Evolutionary conservation across 2,888 invertebrate species (phyloP).

Genomic region (Athetis lepigone): DNA sequence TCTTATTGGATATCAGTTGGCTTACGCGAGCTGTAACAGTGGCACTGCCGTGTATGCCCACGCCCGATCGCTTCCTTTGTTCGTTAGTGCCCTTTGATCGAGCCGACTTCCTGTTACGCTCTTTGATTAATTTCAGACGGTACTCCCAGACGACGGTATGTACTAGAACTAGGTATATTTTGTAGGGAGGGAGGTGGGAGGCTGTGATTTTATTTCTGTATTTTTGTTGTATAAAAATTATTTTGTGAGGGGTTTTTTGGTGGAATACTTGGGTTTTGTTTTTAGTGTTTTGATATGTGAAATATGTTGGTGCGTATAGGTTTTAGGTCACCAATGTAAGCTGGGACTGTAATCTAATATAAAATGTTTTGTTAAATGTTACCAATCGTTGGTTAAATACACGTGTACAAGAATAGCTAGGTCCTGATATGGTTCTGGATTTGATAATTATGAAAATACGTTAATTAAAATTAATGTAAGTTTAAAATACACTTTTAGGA

Average conservation of each 20-base stretch:
- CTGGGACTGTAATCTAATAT: no score
- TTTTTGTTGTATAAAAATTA: constrained; percentile 20
- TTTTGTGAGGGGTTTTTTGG: constrained; percentile 19
- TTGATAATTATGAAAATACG: neutral
- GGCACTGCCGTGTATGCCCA: constrained; percentile 50
- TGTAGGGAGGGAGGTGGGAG: constrained; percentile 15
- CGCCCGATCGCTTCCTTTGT: constrained; percentile 63
- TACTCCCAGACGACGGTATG: constrained; percentile 54
- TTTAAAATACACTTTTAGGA: neutral
- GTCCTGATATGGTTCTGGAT: neutral
- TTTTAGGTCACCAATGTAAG: neutral
- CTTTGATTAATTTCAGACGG: constrained; percentile 64
- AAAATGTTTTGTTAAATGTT: neutral
- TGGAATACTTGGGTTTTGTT: neutral
- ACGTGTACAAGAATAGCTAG: neutral
- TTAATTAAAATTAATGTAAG: no score
- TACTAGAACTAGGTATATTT: constrained; percentile 46
- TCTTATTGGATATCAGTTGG: constrained; percentile 56
- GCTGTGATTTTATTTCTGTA: constrained; percentile 27
- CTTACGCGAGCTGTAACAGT: constrained; percentile 37
- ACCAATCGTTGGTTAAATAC: neutral
- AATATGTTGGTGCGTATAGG: neutral
- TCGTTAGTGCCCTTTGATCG: constrained; percentile 64
- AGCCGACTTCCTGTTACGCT: constrained; percentile 61
- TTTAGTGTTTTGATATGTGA: neutral